These are phyloP conservation scores for Ibycter americanus DNA, from an alignment of 2,797 vertebrate species.

Conservation along the genomic window DNA sequence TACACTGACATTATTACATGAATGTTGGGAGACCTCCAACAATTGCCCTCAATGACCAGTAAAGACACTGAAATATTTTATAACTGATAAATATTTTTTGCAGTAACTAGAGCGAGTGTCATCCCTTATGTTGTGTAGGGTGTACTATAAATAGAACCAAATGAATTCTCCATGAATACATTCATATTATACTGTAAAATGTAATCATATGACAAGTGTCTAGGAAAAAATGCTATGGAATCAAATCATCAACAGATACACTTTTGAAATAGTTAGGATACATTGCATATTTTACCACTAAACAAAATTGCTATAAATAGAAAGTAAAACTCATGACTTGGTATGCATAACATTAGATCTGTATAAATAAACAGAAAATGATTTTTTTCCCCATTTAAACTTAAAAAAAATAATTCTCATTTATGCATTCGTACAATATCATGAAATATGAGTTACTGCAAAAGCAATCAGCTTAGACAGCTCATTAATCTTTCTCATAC, in stretches of 20 bases:
- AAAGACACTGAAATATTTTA: neutral
- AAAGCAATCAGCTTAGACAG: slow-evolving; percentile 18
- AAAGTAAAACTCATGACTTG: neutral
- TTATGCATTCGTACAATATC: slow-evolving; percentile 3
- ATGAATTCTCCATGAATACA: slow-evolving; percentile 19
- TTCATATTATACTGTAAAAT: slow-evolving; percentile 62
- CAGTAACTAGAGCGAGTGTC: neutral
- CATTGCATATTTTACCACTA: neutral
- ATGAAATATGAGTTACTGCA: slow-evolving; percentile 16
- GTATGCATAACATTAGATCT: neutral
- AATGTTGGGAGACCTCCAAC: neutral
- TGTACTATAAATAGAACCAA: slow-evolving; percentile 41
- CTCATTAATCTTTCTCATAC: slow-evolving; percentile 30
- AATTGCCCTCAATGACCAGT: neutral
- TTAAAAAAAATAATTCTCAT: neutral
- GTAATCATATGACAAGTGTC: slow-evolving; percentile 43
- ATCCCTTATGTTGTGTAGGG: neutral
- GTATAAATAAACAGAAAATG: neutral
- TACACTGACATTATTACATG: neutral
- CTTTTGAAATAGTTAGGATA: neutral
- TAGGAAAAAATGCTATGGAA: slow-evolving; percentile 17
- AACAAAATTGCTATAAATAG: slow-evolving; percentile 12
- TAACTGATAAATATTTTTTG: neutral
- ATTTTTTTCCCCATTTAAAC: neutral
- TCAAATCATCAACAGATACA: slow-evolving; percentile 14